Evolutionary conservation across 2,113 vertebrate genomes (phyloP), one percentile per base, ranked within the genome.

Genomic region (Sapayoa aenigma): DNA sequence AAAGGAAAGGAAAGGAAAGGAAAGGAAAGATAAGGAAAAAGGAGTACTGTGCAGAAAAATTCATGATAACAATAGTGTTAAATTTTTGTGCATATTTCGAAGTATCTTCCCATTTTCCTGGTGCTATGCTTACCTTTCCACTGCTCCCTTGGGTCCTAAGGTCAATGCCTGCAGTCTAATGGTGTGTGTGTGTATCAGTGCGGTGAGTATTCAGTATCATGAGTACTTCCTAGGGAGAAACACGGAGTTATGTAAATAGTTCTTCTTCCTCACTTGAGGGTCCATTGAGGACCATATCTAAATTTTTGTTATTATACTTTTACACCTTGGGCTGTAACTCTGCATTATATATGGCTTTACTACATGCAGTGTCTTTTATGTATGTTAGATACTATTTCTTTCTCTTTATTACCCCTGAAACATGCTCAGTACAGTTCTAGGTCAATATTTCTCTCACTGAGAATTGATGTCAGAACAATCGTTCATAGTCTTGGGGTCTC

Each of bases 171-270:
- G 68, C 37, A 65, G 17, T 60, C 28, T 52, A 28, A 23, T 24
- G 9, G 41, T 14, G 44, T 44, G 44, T 44, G 13, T 21, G 11
- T 52, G 15, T 25, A 24, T 6, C 30, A 3, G 3, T 63, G 35
- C 5, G 6, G 14, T 3, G 2, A 35, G 33, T 58, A 16, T 71
- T 22, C 82, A 66, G 13, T 15, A 56, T 21, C 37, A 20, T 0
- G 0, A 30, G 9, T 44, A 18, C 14, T 74, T 82, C 77, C 73
- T 27, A 9, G 6, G 69, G 14, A 77, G 20, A 31, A 74, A 33
- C 22, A 35, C 12, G 16, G 20, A 62, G 3, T 55, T 68, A 6
- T 20, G 27, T 7, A 31, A 28, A 19, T 14, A 18, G 11, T 30
- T 59, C 58, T 30, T 59, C 58, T 67, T 88, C 67, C 39, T 71